phyloP scores from a whole-genome alignment of 2,888 invertebrate genomes.

The Meteorus colon region DNA sequence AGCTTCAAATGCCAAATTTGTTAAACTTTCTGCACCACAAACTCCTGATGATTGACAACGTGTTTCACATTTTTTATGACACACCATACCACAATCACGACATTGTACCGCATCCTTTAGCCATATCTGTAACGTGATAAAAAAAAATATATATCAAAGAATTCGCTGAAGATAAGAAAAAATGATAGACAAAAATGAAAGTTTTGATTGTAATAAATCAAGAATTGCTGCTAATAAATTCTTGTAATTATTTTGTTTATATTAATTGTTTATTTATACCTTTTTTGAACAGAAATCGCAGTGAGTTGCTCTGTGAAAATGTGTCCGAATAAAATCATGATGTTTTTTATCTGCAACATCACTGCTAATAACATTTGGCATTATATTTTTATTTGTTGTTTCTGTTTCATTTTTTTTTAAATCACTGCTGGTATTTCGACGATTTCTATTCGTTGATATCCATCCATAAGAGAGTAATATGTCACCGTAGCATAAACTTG shows the following conservation, averaged over 20 bases:
- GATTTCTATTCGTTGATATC: conserved; percentile 75
- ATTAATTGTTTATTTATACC: conserved; percentile 73
- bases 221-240: not conserved
- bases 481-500: conserved; percentile 93
- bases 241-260: not conserved
- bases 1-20: conserved; percentile 66
- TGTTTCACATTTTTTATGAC: conserved; percentile 95
- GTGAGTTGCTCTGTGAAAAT: conserved; percentile 91
- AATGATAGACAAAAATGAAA: too few relatives aligned
- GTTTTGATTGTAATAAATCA: too few relatives aligned
- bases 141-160: conserved; percentile 9
- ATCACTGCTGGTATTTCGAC: conserved; percentile 58
- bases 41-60: conserved; percentile 86
- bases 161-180: too few relatives aligned
- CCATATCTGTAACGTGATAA: conserved; percentile 85
- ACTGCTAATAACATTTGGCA: conserved; percentile 52
- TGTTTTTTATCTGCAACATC: conserved; percentile 65
- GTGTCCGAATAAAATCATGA: conserved; percentile 90
- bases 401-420: conserved; percentile 63
- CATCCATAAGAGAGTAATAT: conserved; percentile 88
- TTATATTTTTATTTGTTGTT: conserved; percentile 58
- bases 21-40: conserved; percentile 75
- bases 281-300: conserved; percentile 96
- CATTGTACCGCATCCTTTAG: conserved; percentile 96
- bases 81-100: conserved; percentile 89